These are phyloP conservation scores for Pygmarrhopalites habei DNA, from an alignment of 1,140 invertebrate genomes.

Conservation along the genomic window DNA sequence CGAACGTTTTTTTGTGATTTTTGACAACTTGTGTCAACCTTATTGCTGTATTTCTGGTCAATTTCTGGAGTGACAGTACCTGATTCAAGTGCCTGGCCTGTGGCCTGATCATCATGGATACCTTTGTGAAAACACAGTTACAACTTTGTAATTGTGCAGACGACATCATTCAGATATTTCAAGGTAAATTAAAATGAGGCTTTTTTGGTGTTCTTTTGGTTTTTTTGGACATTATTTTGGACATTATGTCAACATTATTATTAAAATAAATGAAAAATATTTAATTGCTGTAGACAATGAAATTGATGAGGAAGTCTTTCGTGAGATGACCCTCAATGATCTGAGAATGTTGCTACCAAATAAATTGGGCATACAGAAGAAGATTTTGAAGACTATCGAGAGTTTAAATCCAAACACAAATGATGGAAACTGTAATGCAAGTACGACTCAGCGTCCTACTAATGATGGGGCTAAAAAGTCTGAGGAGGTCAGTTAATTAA, in stretches of 20 bases:
- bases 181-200: neutral
- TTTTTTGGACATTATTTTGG: neutral
- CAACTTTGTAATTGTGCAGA: neutral
- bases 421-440: no score
- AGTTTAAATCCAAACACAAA: no score
- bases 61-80: no score
- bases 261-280: neutral
- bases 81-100: no score
- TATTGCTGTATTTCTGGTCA: no score
- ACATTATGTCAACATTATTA: neutral
- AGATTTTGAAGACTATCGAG: neutral
- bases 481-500: no score
- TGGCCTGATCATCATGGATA: neutral
- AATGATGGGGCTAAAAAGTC: no score
- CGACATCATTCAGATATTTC: neutral
- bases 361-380: neutral
- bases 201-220: neutral
- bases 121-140: neutral
- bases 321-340: neutral
- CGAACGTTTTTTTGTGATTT: no score
- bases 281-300: constrained; percentile 3
- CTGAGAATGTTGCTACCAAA: neutral
- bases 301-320: neutral
- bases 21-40: no score
- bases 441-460: no score